Evolutionary conservation across 2,888 invertebrate genomes (phyloP).

Genomic region (Agapostemon virescens): DNA sequence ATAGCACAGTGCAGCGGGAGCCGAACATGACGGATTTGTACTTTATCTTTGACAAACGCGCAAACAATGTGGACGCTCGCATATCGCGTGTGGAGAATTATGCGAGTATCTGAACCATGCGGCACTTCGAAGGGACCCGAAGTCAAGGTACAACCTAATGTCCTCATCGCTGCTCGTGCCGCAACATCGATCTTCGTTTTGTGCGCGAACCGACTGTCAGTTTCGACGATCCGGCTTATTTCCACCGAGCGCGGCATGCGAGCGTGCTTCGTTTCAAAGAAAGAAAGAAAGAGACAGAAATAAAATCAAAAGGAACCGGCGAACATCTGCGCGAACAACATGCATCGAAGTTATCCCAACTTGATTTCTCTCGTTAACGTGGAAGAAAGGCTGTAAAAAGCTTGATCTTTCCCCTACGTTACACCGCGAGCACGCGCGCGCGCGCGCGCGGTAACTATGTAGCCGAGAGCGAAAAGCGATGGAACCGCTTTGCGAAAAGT

Average conservation of each 20-base stretch:
- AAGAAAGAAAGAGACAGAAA: not conserved
- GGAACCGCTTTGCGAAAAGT: not conserved
- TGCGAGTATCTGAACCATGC: constrained; percentile 34
- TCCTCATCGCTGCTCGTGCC: constrained; percentile 27
- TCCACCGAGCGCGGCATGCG: not conserved
- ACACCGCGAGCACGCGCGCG: too few species aligned
- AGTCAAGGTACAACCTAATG: constrained; percentile 32
- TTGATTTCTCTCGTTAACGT: constrained; percentile 22
- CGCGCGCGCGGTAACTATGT: too few species aligned
- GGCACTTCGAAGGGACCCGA: constrained; percentile 15
- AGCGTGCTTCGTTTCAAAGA: not conserved
- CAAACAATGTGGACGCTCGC: constrained; percentile 47
- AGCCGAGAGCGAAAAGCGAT: not conserved
- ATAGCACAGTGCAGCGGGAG: not conserved
- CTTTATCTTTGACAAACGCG: constrained; percentile 30
- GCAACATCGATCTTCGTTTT: constrained; percentile 14
- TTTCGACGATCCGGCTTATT: not conserved
- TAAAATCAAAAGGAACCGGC: constrained; percentile 4
- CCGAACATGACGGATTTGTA: constrained; percentile 22
- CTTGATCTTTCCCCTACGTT: constrained; percentile 20
- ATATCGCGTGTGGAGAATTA: constrained; percentile 44
- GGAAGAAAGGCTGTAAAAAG: constrained; percentile 12
- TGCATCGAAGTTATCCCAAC: constrained; percentile 11
- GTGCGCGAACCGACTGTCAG: not conserved
- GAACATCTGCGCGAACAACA: not conserved